Evolutionary conservation across 2,113 vertebrate genomes (phyloP).

Genomic region (Cromileptes altivelis): DNA sequence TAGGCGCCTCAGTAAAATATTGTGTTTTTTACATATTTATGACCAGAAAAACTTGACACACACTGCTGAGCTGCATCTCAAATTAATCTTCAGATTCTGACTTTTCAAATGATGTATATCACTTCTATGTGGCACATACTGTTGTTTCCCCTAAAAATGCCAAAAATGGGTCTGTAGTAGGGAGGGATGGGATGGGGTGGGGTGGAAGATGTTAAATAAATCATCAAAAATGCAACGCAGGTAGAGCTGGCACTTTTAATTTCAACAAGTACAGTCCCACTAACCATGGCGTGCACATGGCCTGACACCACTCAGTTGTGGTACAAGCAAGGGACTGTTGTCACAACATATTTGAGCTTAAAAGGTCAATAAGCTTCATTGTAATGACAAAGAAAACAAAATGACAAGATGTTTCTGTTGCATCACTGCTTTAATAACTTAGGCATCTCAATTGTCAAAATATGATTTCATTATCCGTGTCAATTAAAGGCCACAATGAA

Average conservation of each 20-base stretch:
- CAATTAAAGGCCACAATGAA: conserved; percentile 27
- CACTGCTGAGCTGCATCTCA: too few relatives aligned
- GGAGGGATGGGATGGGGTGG: too few relatives aligned
- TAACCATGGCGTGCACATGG: not conserved
- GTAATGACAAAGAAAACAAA: conserved; percentile 22
- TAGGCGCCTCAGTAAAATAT: too few relatives aligned
- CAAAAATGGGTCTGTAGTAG: too few relatives aligned
- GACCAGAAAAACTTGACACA: too few relatives aligned
- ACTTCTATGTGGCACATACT: too few relatives aligned
- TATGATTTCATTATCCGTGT: conserved; percentile 33
- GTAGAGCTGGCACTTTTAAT: conserved; percentile 43
- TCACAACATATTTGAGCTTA: conserved; percentile 46
- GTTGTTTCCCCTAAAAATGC: too few relatives aligned
- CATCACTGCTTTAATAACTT: conserved; percentile 9
- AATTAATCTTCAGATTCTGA: too few relatives aligned
- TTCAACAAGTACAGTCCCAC: not conserved
- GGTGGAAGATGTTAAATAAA: conserved; percentile 3
- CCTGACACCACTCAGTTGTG: conserved; percentile 3
- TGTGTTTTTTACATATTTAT: too few relatives aligned
- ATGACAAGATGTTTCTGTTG: conserved; percentile 29
- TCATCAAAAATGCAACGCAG: not conserved
- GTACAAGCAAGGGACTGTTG: not conserved
- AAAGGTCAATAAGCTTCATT: conserved; percentile 59
- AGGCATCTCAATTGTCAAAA: conserved; percentile 7
- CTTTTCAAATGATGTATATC: too few relatives aligned